phyloP scores from a whole-genome alignment of 1,140 invertebrate species.

The Aphaenogaster ashmeadi region DNA sequence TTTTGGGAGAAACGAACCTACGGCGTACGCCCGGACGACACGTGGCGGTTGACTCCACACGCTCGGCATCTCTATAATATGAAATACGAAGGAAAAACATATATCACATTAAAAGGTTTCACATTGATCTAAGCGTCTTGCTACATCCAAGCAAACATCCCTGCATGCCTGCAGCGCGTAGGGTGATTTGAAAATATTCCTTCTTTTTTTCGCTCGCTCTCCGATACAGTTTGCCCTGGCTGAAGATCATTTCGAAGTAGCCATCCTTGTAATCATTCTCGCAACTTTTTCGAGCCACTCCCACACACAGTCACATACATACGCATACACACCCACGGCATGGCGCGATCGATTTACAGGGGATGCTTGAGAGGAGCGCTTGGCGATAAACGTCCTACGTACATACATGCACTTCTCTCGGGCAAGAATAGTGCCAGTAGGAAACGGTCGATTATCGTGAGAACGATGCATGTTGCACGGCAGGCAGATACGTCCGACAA shows the following conservation, averaged over 20 bases:
- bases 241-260: neutral
- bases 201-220: neutral
- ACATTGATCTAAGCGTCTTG: conserved; percentile 64
- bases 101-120: conserved; percentile 71
- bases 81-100: conserved; percentile 81
- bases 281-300: conserved; percentile 8
- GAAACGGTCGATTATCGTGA: conserved; percentile 47
- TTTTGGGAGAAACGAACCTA: conserved; percentile 82
- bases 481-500: conserved; percentile 76
- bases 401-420: conserved; percentile 64
- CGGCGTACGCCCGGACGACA: conserved; percentile 79
- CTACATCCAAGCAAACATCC: conserved; percentile 67
- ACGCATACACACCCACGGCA: neutral
- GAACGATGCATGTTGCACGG: conserved; percentile 71
- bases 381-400: conserved; percentile 44
- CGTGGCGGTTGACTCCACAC: conserved; percentile 77
- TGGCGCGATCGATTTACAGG: neutral
- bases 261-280: neutral
- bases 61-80: conserved; percentile 82
- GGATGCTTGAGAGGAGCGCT: conserved; percentile 39
- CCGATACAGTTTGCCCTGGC: neutral
- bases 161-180: conserved; percentile 47
- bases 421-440: conserved; percentile 45
- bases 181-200: conserved; percentile 31
- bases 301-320: neutral